Base-by-base conservation (phyloP, 2,888 invertebrate species). In the Dastarcus helophoroides region DNA sequence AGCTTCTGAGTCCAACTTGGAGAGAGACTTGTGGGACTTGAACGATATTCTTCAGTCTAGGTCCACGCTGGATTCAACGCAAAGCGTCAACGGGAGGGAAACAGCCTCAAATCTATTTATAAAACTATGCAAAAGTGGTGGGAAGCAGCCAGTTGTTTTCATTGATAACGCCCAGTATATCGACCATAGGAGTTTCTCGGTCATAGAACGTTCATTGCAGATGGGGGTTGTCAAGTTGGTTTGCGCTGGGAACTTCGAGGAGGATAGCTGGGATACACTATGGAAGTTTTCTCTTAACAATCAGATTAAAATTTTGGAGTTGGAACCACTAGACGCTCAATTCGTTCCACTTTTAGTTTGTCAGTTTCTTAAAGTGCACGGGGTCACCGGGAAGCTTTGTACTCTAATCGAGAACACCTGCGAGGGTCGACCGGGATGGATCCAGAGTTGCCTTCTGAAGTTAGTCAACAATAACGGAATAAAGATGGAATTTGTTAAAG, bases 291-390 rank as follows among this genome's bases (percentile, higher is more conserved):
- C 67, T 40, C 55, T 62, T 22, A 57, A 58, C 31, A 51, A 49
- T 31, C 56, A 48, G 29, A 53, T 68, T 25, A 60, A 63, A 41
- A 64, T 66, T 51, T 60, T 64, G 22, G 50, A 58, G 3, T 44
- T 74, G 29, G 52, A 52, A 1, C 63, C 66, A 9, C 43, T 75
- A 30, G 43, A 58, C 13, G 33, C 53, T 1, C 41, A 50, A 2
- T 60, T 60, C 52, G 56, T 71, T 24, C 56, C 68, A 2, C 54
- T 67, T 14, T 55, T 76, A 14, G 69, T 71, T 14, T 76, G 76
- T 40, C 73, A 73, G 55, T 64, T 74, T 44, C 55, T 76, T 38
- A 66, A 70, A 27, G 72, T 73, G 1, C 54, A 61, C 26, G 76
- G 67, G 2, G 68, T 76, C 11, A 65, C 73, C 0, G 52, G 50